A percentile compares a stretch with the other conserved stretches of the same genome.
Conservation (phyloP, 1,140 invertebrate genomes). For the Zaprionus nigranus region DNA sequence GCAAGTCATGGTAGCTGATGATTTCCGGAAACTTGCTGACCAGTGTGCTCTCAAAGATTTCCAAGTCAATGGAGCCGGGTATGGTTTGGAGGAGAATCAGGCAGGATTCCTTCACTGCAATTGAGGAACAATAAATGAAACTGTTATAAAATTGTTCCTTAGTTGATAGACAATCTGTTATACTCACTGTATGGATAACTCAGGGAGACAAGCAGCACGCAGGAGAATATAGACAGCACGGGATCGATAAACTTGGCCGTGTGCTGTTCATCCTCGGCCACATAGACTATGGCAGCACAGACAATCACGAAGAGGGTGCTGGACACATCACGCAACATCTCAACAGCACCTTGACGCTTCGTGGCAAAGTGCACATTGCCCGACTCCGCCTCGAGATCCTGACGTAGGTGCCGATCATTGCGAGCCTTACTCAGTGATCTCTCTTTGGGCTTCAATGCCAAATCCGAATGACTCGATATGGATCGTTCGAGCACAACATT, state of each 20-base stretch:
- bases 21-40: conserved; percentile 91
- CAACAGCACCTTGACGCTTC: conserved; percentile 84
- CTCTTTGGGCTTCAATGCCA: conserved; percentile 84
- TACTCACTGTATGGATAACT: conserved; percentile 91
- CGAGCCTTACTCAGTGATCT: conserved; percentile 84
- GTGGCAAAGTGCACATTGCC: conserved; percentile 77
- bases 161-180: neutral
- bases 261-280: conserved; percentile 85
- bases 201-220: conserved; percentile 87
- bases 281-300: conserved; percentile 88
- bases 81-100: conserved; percentile 92
- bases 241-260: conserved; percentile 91
- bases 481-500: conserved; percentile 87
- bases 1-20: conserved; percentile 92
- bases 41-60: conserved; percentile 87
- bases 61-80: conserved; percentile 91
- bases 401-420: conserved; percentile 66
- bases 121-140: neutral
- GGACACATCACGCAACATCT: conserved; percentile 88
- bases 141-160: neutral
- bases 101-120: conserved; percentile 91
- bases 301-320: conserved; percentile 89
- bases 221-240: conserved; percentile 88
- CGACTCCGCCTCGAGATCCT: conserved; percentile 68
- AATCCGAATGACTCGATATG: conserved; percentile 84